Evolutionary conservation across 2,888 invertebrate genomes (phyloP), one percentile per base, ranked within the genome.

Genomic region (Microctonus aethiopoides): DNA sequence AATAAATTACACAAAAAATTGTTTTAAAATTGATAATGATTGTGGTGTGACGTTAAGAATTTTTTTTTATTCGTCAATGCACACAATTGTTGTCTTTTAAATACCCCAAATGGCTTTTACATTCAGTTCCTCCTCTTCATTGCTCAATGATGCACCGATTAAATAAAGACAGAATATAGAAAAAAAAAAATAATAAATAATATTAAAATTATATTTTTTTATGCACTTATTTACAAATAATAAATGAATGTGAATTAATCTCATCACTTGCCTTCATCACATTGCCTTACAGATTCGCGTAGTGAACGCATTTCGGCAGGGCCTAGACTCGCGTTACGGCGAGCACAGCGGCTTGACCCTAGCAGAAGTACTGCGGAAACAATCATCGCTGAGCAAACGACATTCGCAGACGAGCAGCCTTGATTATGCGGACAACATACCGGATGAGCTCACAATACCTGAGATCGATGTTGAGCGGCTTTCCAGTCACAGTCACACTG

Each of bases 281-380:
- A 67, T 79, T 78, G 74, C 85, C 87, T 91, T 91, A 89, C 94
- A 99, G 99, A 99, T 99, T 89, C 98, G 99, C 91, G 99, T 99
- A 91, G 98, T 99, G 90, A 99, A 99, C 91, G 99, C 99, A 91
- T 99, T 99, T 93, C 98, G 99, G 89, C 97, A 98, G 92, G 98
- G 98, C 89, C 93, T 76, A 74, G 98, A 98, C 90, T 93, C 96
- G 88, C 94, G 96, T 87, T 93, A 92, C 87, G 95, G 96, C 89
- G 95, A 95, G 89, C 93, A 94, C 89, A 94, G 94, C 88, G 95
- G 94, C 91, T 94, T 95, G 87, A 94, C 95, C 89, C 91, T 96
- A 87, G 96, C 95, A 76, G 96, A 96, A 90, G 95, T 95, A 87
- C 92, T 96, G 86, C 94, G 95, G 88, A 96, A 96, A 90, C 96